These are phyloP conservation scores for Podabrus alpinus DNA, from an alignment of 2,888 invertebrate species.

Conservation along the genomic window DNA sequence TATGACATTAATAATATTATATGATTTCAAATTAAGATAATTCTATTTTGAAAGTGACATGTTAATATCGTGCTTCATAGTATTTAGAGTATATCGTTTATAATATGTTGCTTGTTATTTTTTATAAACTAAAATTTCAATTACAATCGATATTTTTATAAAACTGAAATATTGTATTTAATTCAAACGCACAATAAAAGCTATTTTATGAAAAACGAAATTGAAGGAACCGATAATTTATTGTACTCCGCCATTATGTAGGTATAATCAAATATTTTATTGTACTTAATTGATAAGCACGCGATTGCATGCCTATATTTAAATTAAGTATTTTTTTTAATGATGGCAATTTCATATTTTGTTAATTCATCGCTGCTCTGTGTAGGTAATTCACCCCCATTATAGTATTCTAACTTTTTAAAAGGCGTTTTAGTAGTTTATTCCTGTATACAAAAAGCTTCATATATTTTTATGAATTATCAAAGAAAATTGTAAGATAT, in stretches of 20 bases:
- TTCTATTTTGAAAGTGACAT: slow-evolving; percentile 9
- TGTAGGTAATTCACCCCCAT: not conserved
- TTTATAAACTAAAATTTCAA: not conserved
- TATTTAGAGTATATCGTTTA: slow-evolving; percentile 1
- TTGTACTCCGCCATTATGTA: not conserved
- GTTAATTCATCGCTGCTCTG: not conserved
- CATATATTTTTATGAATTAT: not conserved
- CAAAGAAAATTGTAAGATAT: not conserved
- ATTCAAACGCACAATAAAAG: not conserved
- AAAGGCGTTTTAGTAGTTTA: too few relatives aligned
- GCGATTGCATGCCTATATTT: not conserved
- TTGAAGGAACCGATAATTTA: not conserved
- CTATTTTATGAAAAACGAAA: not conserved
- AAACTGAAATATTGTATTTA: not conserved
- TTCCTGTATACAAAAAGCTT: too few relatives aligned
- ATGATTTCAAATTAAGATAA: not conserved
- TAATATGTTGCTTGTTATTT: not conserved
- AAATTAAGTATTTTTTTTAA: not conserved
- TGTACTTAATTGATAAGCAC: not conserved
- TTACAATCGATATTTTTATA: not conserved
- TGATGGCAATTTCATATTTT: not conserved
- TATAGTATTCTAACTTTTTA: not conserved
- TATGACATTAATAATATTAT: slow-evolving; percentile 1
- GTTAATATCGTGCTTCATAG: not conserved
- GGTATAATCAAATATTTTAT: not conserved